A percentile compares a stretch with the other conserved stretches of the same genome.
Conservation (phyloP, 2,113 vertebrate species). For the Uropsilus gracilis region DNA sequence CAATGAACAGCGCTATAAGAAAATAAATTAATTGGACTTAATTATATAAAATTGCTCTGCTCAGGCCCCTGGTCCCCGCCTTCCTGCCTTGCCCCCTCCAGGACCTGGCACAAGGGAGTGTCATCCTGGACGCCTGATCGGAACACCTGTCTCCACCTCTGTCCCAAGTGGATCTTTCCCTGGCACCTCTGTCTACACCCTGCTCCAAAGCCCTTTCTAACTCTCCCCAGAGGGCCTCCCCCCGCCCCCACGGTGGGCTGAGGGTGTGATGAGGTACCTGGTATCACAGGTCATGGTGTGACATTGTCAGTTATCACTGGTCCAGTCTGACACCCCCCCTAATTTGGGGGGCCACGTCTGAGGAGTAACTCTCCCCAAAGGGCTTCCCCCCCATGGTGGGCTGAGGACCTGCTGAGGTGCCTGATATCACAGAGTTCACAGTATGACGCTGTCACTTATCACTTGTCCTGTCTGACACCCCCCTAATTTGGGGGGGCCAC, state of each 20-base stretch:
- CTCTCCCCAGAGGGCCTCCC: background rate
- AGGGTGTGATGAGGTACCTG: background rate
- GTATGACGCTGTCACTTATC: background rate
- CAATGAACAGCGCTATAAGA: no score
- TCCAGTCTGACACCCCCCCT: no score
- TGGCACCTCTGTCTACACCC: background rate
- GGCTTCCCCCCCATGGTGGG: no score
- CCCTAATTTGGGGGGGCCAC: no score
- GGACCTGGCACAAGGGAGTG: background rate
- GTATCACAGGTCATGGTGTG: no score
- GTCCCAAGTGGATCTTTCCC: background rate
- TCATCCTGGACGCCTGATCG: no score
- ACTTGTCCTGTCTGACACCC: background rate
- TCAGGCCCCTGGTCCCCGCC: rapidly evolving
- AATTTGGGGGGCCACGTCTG: no score
- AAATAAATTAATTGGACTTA: no score
- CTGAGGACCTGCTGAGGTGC: background rate
- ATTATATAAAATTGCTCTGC: no score
- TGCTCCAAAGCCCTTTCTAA: background rate
- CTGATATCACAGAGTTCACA: background rate
- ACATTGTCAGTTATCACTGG: no score
- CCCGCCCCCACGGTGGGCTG: rapidly evolving
- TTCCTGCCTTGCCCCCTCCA: background rate
- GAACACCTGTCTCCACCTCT: background rate
- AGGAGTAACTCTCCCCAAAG: no score